These are phyloP conservation scores for Pithys albifrons DNA, from an alignment of 2,113 vertebrate genomes.

Conservation along the genomic window DNA sequence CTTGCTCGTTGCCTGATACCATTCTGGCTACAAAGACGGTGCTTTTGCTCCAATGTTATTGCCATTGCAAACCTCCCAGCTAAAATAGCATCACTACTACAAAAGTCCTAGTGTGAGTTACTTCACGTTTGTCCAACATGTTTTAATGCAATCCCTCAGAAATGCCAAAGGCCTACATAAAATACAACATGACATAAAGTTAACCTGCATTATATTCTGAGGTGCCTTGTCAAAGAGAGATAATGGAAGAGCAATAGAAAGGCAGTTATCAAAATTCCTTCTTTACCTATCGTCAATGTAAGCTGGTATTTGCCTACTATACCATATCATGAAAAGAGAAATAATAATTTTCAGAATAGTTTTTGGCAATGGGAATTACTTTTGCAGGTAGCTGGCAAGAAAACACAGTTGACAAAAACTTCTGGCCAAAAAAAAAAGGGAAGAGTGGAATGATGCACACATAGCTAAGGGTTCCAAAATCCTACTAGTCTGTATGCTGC, in stretches of 20 bases:
- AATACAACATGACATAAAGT: background rate
- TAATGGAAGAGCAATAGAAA: background rate
- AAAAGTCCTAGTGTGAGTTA: background rate
- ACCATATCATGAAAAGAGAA: background rate
- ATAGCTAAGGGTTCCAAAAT: background rate
- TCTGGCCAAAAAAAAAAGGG: background rate
- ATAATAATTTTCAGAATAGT: background rate
- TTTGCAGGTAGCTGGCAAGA: background rate
- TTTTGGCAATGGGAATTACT: background rate
- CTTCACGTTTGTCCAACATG: background rate
- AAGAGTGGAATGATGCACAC: background rate
- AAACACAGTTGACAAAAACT: background rate
- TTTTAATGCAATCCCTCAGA: background rate
- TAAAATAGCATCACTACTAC: background rate
- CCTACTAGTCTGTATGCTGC: background rate
- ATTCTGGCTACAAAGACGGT: background rate
- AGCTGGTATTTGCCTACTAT: background rate
- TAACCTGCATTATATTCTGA: background rate
- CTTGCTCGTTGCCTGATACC: background rate
- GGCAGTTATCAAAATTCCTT: background rate
- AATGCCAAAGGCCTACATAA: background rate
- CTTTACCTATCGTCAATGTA: background rate
- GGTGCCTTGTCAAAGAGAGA: background rate
- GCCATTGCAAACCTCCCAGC: background rate
- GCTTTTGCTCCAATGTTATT: conserved; percentile 2